These are phyloP conservation scores for Eueremaeus valkanovi DNA, from an alignment of 2,888 invertebrate species.

Conservation along the genomic window DNA sequence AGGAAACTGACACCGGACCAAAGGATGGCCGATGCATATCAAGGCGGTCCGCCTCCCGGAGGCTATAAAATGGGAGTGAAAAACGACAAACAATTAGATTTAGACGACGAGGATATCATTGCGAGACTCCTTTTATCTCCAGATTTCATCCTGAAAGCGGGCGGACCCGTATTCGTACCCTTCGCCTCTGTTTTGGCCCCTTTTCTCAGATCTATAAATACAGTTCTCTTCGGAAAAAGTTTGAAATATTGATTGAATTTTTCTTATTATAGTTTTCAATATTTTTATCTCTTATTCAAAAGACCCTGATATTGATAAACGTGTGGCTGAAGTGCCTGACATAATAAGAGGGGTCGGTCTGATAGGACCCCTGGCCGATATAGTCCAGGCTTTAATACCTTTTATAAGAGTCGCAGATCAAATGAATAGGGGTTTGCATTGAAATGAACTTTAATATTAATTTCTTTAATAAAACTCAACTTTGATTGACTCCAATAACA, in stretches of 20 bases:
- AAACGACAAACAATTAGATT: neutral
- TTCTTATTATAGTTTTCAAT: neutral
- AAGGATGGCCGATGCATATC: neutral
- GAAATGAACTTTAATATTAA: neutral
- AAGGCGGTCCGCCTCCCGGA: slow-evolving; percentile 6
- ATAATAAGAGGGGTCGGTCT: slow-evolving; percentile 23
- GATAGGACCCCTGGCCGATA: slow-evolving; percentile 1
- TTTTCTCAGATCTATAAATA: neutral
- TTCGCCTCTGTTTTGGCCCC: slow-evolving; percentile 2
- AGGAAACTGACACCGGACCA: neutral
- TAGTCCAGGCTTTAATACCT: neutral
- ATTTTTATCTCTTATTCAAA: neutral
- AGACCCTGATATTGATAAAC: neutral
- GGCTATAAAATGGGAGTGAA: slow-evolving; percentile 2
- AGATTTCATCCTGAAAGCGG: slow-evolving; percentile 20
- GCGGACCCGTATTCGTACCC: neutral
- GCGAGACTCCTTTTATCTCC: neutral
- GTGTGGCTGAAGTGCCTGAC: neutral
- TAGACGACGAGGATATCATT: neutral
- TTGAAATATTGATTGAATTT: neutral
- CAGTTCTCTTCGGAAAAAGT: neutral
- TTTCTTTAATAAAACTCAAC: too few species aligned
- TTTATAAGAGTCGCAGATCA: neutral
- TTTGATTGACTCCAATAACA: neutral
- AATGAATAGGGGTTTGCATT: neutral